Evolutionary conservation across 2,888 invertebrate genomes (phyloP).

Genomic region (Drosophila mulleri): DNA sequence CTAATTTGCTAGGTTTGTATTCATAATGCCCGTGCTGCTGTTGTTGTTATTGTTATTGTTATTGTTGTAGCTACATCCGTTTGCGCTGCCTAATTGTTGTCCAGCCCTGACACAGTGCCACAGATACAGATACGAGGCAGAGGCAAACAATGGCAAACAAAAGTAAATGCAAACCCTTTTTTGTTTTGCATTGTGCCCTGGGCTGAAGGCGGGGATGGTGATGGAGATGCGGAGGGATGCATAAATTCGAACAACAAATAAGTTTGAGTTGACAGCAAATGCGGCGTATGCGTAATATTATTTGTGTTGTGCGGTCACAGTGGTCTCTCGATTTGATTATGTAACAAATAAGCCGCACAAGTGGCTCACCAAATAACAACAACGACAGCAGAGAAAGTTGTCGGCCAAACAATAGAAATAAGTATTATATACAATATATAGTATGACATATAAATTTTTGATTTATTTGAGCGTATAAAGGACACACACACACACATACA

Average conservation of each 20-base stretch:
- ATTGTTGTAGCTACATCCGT: conserved; percentile 32
- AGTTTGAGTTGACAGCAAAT: conserved; percentile 52
- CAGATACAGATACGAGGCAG: conserved; percentile 46
- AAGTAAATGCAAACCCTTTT: conserved; percentile 48
- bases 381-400: conserved; percentile 13
- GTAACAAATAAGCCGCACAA: conserved; percentile 74
- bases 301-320: conserved; percentile 58
- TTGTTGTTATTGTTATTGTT: conserved; percentile 15
- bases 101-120: conserved; percentile 78
- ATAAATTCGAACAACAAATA: conserved; percentile 54
- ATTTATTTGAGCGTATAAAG: conserved; percentile 77
- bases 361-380: conserved; percentile 54
- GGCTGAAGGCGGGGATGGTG: not conserved
- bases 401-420: conserved; percentile 50
- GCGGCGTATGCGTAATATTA: conserved; percentile 76
- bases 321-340: conserved; percentile 71
- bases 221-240: not conserved
- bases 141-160: conserved; percentile 47
- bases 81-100: conserved; percentile 69
- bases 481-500: conserved; percentile 37
- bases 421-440: conserved; percentile 31
- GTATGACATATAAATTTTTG: conserved; percentile 65
- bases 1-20: conserved; percentile 67
- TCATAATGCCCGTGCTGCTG: conserved; percentile 40
- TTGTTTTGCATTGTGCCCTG: conserved; percentile 1